Percentiles rank a stretch among this genome's conserved stretches.
Evolutionary conservation across 2,113 vertebrate species (phyloP).

Genomic region (Barnardius zonarius): DNA sequence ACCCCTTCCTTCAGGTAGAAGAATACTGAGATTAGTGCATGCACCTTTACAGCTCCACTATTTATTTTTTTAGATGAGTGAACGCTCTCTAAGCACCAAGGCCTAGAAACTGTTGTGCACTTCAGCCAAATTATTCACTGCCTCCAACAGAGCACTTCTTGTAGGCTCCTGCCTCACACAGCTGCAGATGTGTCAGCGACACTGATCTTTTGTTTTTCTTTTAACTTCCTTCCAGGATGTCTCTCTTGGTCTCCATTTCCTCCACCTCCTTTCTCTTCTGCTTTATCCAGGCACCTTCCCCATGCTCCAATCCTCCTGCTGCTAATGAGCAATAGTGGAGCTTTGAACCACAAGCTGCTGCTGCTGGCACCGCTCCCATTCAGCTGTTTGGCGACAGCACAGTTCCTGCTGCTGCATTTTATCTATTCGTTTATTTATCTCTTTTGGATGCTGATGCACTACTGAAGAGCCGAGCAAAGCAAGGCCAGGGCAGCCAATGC

Average conservation of each 20-base stretch:
- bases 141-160: conserved; percentile 16
- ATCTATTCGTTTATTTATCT: not conserved
- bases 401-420: not conserved
- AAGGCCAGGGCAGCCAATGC: not conserved
- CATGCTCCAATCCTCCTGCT: not conserved
- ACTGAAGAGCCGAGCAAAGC: not conserved
- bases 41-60: not conserved
- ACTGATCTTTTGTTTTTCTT: not conserved
- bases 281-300: conserved; percentile 42
- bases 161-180: not conserved
- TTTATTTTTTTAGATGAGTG: not conserved
- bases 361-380: conserved; percentile 4
- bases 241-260: not conserved
- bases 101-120: not conserved
- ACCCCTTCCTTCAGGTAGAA: not conserved
- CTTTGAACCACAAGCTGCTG: conserved; percentile 29
- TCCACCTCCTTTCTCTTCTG: conserved; percentile 14
- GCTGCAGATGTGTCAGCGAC: conserved; percentile 19
- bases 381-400: conserved; percentile 9
- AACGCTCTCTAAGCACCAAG: not conserved
- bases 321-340: not conserved
- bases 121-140: not conserved
- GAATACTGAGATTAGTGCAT: not conserved
- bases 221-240: conserved; percentile 57
- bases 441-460: not conserved